Evolutionary conservation across 2,888 invertebrate species (phyloP).

Genomic region (Protodeltote pygarga): DNA sequence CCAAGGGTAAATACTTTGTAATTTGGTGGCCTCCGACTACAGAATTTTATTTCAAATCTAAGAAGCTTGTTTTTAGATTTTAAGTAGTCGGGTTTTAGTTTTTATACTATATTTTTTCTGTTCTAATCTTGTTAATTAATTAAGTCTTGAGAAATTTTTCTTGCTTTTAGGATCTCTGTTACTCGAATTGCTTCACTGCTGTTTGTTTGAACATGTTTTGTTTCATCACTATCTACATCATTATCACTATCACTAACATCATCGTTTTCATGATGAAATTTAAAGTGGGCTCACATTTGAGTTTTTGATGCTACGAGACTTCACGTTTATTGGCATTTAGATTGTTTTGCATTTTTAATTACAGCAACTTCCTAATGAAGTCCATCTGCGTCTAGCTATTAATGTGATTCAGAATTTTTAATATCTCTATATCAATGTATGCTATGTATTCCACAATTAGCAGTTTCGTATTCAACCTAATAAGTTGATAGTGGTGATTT

Average conservation of each 20-base stretch:
- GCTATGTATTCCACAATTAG: slow-evolving; percentile 14
- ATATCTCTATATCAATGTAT: slow-evolving; percentile 1
- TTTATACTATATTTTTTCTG: too few relatives aligned
- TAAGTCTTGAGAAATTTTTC: slow-evolving; percentile 14
- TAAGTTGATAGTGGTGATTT: slow-evolving; percentile 24
- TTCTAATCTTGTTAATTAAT: slow-evolving; percentile 39
- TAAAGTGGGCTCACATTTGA: too few relatives aligned
- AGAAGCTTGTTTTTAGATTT: too few relatives aligned
- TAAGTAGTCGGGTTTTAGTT: too few relatives aligned
- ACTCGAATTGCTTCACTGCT: not conserved
- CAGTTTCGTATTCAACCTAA: slow-evolving; percentile 5
- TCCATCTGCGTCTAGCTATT: slow-evolving; percentile 2
- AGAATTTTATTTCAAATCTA: too few relatives aligned
- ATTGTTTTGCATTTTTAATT: slow-evolving; percentile 11
- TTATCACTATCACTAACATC: too few relatives aligned
- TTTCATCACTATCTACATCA: too few relatives aligned
- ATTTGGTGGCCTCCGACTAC: too few relatives aligned
- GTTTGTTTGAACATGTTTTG: not conserved
- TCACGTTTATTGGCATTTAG: slow-evolving; percentile 4
- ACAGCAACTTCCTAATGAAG: slow-evolving; percentile 9
- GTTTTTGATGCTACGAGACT: not conserved
- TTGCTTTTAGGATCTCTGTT: slow-evolving; percentile 5
- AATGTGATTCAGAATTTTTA: slow-evolving; percentile 10
- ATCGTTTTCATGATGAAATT: too few relatives aligned
- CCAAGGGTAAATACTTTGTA: too few relatives aligned